These are phyloP conservation scores for Chiroxiphia lanceolata DNA, from an alignment of 2,797 vertebrate species.

Conservation along the genomic window DNA sequence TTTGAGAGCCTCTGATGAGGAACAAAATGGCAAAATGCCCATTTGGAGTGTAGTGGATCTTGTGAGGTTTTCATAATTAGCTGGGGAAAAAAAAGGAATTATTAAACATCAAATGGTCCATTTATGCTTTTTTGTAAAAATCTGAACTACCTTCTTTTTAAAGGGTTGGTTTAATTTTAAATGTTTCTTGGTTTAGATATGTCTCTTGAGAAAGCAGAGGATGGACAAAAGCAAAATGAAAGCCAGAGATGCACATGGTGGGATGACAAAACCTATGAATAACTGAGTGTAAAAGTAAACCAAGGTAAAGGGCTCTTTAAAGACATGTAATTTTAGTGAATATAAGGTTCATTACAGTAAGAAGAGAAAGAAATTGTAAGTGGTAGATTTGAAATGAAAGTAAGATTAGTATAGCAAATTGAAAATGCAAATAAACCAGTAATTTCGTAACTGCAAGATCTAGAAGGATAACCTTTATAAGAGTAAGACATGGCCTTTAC, in stretches of 20 bases:
- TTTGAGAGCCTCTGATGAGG: neutral
- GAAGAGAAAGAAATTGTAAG: neutral
- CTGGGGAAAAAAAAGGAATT: neutral
- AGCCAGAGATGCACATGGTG: neutral
- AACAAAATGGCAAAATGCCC: neutral
- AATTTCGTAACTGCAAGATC: neutral
- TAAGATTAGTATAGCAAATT: neutral
- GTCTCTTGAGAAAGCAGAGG: neutral
- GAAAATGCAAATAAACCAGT: slow-evolving; percentile 6
- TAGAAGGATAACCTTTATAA: neutral
- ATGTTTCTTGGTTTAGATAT: neutral
- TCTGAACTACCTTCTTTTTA: neutral
- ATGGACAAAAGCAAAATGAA: neutral
- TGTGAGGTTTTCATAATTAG: neutral
- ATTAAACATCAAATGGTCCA: neutral
- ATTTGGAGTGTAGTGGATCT: neutral
- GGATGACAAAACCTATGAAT: neutral
- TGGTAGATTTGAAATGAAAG: neutral
- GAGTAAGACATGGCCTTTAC: neutral
- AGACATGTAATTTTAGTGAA: neutral
- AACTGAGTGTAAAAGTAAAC: neutral
- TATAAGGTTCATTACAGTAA: neutral
- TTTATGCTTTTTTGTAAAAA: neutral
- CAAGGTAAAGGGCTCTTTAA: neutral
- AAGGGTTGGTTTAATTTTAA: neutral